phyloP scores from a whole-genome alignment of 2,113 vertebrate species.

The Siniperca chuatsi region DNA sequence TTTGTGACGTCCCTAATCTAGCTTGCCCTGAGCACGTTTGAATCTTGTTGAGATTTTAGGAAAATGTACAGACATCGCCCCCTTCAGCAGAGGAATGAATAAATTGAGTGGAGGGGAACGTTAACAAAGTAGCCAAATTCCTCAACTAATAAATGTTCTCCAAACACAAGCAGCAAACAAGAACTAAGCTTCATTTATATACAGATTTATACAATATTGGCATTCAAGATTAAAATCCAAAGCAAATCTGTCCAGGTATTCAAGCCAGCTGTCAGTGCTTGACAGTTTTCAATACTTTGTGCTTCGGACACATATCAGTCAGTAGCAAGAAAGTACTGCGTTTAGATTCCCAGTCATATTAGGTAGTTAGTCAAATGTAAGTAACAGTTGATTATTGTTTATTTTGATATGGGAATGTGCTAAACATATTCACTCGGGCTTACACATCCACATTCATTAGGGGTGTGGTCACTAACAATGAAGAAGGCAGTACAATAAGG shows the following conservation, averaged over 20 bases:
- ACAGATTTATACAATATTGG: not conserved
- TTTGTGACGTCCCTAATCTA: no score
- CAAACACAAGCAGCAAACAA: not conserved
- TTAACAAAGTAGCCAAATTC: no score
- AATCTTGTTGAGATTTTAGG: no score
- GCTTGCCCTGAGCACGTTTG: no score
- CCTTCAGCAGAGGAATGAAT: no score
- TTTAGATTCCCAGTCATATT: not conserved
- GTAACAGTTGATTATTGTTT: not conserved
- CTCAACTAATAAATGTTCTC: not conserved
- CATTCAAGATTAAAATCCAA: not conserved
- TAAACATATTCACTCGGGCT: not conserved
- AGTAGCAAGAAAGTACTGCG: accelerated
- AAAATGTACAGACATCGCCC: no score
- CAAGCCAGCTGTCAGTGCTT: not conserved
- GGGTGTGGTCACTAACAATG: slow-evolving; percentile 41
- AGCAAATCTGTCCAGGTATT: not conserved
- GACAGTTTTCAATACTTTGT: not conserved
- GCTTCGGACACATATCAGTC: not conserved
- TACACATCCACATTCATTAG: not conserved
- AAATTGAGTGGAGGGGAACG: no score
- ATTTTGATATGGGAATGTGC: not conserved
- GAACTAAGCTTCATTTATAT: not conserved
- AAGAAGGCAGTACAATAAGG: not conserved
- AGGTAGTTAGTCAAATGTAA: not conserved